Evolutionary conservation across 30 jellyfish, hydroid and myxozoan genomes (phyloP).

Genomic region (Turritopsis dohrnii): DNA sequence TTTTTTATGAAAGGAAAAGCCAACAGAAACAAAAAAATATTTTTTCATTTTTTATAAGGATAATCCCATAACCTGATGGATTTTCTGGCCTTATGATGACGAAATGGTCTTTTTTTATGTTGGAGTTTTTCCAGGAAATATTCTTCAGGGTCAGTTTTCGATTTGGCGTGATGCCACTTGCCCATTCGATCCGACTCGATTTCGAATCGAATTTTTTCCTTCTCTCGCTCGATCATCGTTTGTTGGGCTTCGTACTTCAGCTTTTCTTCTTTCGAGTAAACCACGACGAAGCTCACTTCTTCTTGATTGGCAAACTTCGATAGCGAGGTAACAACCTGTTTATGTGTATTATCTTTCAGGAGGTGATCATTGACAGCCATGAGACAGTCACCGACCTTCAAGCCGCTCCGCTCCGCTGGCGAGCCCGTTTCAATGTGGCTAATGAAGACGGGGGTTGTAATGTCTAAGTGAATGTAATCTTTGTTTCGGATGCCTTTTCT

Average conservation of each 20-base stretch:
- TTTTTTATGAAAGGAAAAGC: too few relatives aligned
- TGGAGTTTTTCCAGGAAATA: constrained; percentile 18
- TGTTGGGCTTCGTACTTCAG: constrained; percentile 19
- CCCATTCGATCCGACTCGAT: constrained; percentile 23
- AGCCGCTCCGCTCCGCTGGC: constrained; percentile 30
- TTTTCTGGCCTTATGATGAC: constrained; percentile 7
- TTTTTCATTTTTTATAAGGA: not conserved
- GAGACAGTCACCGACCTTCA: constrained; percentile 24
- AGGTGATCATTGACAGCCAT: constrained; percentile 32
- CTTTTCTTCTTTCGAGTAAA: not conserved
- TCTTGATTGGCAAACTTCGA: not conserved
- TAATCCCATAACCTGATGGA: constrained; percentile 32
- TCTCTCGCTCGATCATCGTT: constrained; percentile 12
- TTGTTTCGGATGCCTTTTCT: constrained; percentile 32
- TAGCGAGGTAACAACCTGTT: constrained; percentile 15
- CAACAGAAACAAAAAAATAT: too few relatives aligned
- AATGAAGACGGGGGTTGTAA: constrained; percentile 30
- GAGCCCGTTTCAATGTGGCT: constrained; percentile 13
- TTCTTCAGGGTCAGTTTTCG: constrained; percentile 33
- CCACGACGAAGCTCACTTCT: constrained; percentile 4
- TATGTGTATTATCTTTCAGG: constrained; percentile 14
- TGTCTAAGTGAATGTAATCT: constrained; percentile 20
- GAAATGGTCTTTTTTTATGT: constrained; percentile 17
- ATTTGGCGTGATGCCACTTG: constrained; percentile 32
- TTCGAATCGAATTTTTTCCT: constrained; percentile 29